A percentile compares a stretch with the other conserved stretches of the same genome.
Conservation (phyloP, 2,888 invertebrate genomes). For the Macrophya annulata region DNA sequence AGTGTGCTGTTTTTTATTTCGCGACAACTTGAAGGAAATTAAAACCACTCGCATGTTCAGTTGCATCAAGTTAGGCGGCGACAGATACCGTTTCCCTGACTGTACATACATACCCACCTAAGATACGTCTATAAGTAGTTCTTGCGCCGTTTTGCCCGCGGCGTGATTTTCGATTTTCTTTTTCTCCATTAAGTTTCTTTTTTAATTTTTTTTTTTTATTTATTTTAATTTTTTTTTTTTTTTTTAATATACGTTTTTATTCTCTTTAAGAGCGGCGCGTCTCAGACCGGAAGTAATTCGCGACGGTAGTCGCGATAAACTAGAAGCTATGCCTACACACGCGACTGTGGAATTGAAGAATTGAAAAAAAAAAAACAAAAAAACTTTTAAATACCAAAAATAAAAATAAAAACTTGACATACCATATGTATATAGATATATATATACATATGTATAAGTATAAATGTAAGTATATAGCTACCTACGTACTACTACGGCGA, state of each 20-base stretch:
- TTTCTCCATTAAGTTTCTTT: background rate
- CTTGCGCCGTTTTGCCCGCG: constrained; percentile 23
- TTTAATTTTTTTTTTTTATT: background rate
- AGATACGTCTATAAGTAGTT: constrained; percentile 7
- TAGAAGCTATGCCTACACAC: background rate
- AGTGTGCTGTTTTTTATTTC: too few relatives aligned
- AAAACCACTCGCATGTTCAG: too few relatives aligned
- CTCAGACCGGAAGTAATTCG: constrained; percentile 45
- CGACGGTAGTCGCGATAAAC: constrained; percentile 41
- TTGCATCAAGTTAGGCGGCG: too few relatives aligned
- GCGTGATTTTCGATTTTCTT: constrained; percentile 27
- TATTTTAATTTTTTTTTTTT: background rate
- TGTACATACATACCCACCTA: background rate
- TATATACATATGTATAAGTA: background rate
- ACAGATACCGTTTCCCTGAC: too few relatives aligned
- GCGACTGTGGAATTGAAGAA: background rate
- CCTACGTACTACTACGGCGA: too few relatives aligned
- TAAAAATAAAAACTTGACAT: background rate
- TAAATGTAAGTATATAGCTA: background rate
- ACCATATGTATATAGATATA: background rate
- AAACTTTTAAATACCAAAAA: background rate
- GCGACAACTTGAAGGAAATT: too few relatives aligned
- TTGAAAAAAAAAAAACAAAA: background rate
- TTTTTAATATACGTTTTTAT: background rate
- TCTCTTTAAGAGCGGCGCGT: background rate